Conservation (phyloP, 1,140 invertebrate genomes). For the Drosophila pruinosa region DNA sequence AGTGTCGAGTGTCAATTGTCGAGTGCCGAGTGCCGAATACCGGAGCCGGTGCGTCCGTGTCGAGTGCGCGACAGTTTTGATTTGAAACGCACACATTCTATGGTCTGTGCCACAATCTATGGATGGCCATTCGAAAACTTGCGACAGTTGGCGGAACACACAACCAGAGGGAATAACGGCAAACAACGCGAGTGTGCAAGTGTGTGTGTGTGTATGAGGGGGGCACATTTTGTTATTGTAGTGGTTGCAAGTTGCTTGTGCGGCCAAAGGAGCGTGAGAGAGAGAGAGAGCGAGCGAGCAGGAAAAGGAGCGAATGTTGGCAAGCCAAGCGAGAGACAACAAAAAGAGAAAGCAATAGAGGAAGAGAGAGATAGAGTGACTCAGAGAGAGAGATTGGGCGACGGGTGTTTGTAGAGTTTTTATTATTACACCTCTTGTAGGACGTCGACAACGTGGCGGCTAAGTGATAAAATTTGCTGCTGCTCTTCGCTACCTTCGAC, state of each 20-base stretch:
- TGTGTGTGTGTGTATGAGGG: constrained; percentile 19
- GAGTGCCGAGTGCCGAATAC: not conserved
- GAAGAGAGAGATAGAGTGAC: not conserved
- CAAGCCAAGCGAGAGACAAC: constrained; percentile 10
- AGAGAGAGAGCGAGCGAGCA: not conserved
- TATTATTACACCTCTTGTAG: constrained; percentile 51
- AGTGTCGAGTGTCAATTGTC: not conserved
- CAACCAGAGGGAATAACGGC: constrained; percentile 49
- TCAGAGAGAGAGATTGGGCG: constrained; percentile 28
- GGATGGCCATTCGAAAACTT: constrained; percentile 70
- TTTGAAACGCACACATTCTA: constrained; percentile 68
- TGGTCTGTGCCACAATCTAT: constrained; percentile 42
- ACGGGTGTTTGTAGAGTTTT: constrained; percentile 69
- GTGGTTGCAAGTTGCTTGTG: constrained; percentile 52
- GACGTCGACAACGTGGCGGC: constrained; percentile 67
- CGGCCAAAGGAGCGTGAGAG: constrained; percentile 22
- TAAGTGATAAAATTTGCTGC: constrained; percentile 68
- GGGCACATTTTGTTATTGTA: constrained; percentile 52
- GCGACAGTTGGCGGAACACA: constrained; percentile 62
- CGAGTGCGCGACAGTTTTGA: constrained; percentile 78
- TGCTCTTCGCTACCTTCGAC: constrained; percentile 19
- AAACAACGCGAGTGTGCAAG: constrained; percentile 47
- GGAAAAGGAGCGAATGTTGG: not conserved
- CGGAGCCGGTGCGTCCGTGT: constrained; percentile 72
- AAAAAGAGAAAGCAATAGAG: constrained; percentile 10